Conservation (phyloP, 2,113 vertebrate species). For the Phasianus colchicus region DNA sequence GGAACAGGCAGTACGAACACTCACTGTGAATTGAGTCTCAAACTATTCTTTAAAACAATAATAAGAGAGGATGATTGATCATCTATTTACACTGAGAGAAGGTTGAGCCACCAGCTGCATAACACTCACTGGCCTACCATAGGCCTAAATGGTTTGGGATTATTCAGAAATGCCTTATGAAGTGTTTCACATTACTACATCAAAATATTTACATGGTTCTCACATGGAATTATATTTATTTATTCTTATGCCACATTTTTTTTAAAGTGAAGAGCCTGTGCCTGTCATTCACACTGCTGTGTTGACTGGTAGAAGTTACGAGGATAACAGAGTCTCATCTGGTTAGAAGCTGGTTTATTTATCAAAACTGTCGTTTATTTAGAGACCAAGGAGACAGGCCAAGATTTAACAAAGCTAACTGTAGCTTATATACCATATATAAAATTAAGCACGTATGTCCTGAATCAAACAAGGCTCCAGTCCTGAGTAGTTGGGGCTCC, state of each 20-base stretch:
- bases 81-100: constrained; percentile 40
- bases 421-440: constrained; percentile 13
- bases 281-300: neutral
- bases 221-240: neutral
- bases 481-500: neutral
- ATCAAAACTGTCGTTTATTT: constrained; percentile 68
- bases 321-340: constrained; percentile 58
- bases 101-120: neutral
- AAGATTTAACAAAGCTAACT: constrained; percentile 54
- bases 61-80: constrained; percentile 55
- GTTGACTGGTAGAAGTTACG: constrained; percentile 45
- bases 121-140: neutral
- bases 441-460: constrained; percentile 34
- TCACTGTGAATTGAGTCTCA: neutral
- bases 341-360: constrained; percentile 62
- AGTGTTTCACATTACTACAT: neutral
- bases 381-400: constrained; percentile 54
- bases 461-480: neutral
- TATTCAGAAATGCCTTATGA: neutral
- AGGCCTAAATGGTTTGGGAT: neutral
- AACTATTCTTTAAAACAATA: constrained; percentile 61
- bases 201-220: constrained; percentile 29
- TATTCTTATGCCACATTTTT: neutral
- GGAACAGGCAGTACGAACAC: constrained; percentile 42
- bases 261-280: neutral